Conservation (phyloP, 2,797 vertebrate species). For the Percopsis omiscomaycus region DNA sequence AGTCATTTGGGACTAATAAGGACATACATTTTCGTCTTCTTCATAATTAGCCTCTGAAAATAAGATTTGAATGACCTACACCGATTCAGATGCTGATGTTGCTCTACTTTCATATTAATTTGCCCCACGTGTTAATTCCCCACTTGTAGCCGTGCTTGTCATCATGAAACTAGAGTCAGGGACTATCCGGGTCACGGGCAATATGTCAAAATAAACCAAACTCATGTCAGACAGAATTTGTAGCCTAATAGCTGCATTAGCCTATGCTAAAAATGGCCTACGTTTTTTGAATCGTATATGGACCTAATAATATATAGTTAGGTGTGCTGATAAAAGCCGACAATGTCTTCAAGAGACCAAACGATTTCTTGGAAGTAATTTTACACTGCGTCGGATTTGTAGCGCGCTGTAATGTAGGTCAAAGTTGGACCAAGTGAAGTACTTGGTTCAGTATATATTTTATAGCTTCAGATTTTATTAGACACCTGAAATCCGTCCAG, state of each 20-base stretch:
- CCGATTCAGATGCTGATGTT: conserved; percentile 12
- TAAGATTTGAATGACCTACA: no score
- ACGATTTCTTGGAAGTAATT: neutral
- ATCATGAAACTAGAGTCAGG: neutral
- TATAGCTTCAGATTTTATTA: neutral
- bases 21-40: neutral
- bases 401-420: neutral
- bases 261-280: no score
- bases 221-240: conserved; percentile 10
- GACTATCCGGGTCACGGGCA: conserved; percentile 46
- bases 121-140: conserved; percentile 15
- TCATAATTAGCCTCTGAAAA: no score
- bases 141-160: neutral
- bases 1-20: no score
- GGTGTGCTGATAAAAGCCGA: no score
- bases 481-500: neutral
- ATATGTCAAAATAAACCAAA: conserved; percentile 35
- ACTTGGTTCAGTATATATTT: conserved; percentile 4
- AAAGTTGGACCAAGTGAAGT: neutral
- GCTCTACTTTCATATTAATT: conserved; percentile 9
- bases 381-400: neutral
- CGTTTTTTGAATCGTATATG: no score
- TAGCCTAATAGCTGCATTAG: neutral
- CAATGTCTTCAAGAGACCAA: neutral
- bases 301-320: no score